These are phyloP conservation scores for Oryzias curvinotus DNA, from an alignment of 2,113 vertebrate species.

Conservation along the genomic window DNA sequence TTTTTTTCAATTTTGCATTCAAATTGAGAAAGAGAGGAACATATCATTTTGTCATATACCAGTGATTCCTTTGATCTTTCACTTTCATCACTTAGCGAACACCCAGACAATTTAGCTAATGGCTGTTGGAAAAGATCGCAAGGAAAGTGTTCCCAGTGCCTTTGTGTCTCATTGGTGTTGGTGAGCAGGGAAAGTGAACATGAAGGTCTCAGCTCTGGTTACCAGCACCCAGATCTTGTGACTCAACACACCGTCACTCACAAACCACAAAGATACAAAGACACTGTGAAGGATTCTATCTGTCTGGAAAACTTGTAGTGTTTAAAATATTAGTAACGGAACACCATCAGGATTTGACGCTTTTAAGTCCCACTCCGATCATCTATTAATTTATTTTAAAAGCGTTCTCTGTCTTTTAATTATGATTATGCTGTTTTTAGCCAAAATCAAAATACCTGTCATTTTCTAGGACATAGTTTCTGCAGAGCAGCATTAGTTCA, in stretches of 20 bases:
- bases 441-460: no score
- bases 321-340: neutral
- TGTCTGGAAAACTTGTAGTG: neutral
- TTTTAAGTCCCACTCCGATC: neutral
- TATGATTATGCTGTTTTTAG: no score
- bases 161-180: conserved; percentile 21
- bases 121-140: conserved; percentile 21
- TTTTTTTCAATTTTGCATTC: no score
- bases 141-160: conserved; percentile 51
- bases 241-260: conserved; percentile 23
- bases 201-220: conserved; percentile 58
- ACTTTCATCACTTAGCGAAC: conserved; percentile 29
- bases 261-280: neutral
- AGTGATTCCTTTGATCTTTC: neutral
- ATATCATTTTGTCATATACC: no score
- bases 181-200: conserved; percentile 63
- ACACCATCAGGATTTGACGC: conserved; percentile 5
- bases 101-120: conserved; percentile 23
- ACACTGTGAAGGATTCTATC: neutral
- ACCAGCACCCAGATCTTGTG: conserved; percentile 52
- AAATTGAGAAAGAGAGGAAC: no score
- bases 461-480: no score
- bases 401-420: no score
- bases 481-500: no score
- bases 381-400: no score